Evolutionary conservation across 2,113 vertebrate genomes (phyloP), one percentile per base, ranked within the genome.

Genomic region (Engraulis encrasicolus): DNA sequence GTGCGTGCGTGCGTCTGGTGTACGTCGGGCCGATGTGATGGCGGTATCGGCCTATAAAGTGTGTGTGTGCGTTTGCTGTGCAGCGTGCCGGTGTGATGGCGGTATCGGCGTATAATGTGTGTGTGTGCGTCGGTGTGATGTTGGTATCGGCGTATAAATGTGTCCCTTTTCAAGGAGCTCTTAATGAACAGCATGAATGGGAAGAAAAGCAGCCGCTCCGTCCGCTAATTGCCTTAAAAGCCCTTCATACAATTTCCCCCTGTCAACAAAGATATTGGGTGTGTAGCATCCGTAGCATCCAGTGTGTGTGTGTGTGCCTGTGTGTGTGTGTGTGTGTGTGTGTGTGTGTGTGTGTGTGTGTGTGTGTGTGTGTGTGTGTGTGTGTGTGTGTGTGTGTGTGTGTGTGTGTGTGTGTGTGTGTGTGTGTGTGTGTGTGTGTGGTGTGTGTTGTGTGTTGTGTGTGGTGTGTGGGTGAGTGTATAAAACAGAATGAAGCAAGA

Each of bases 161-260:
- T 84, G 80, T 92, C 89, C 91, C 90, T 93, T n/a, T 92, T 93
- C 89, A 91, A 92, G 91, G 90, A 95, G 92, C 93, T 91, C 91
- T 91, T 94, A 95, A 95, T 95, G 93, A 95, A 94, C 90, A 92
- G 85, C 85, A 87, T 90, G 91, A 92, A 94, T 93, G 91, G 91
- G 91, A 93, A 93, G 92, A 94, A 93, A 94, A 90, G 91, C 91
- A 92, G 86, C 86, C 89, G 91, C 91, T 94, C 92, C 93, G 92
- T 94, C 89, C 93, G 90, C 92, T 95, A 93, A 95, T 94, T 94
- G 93, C 92, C 92, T 94, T 94, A 94, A 94, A 94, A 94, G 93
- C 94, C 94, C 93, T 94, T 94, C 91, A 90, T 93, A 93, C 93
- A 93, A 92, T 94, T 93, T 93, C 90, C 91, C 91, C 89, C 91